phyloP scores from a whole-genome alignment of 2,888 invertebrate genomes.

The Strigamia crassipes region DNA sequence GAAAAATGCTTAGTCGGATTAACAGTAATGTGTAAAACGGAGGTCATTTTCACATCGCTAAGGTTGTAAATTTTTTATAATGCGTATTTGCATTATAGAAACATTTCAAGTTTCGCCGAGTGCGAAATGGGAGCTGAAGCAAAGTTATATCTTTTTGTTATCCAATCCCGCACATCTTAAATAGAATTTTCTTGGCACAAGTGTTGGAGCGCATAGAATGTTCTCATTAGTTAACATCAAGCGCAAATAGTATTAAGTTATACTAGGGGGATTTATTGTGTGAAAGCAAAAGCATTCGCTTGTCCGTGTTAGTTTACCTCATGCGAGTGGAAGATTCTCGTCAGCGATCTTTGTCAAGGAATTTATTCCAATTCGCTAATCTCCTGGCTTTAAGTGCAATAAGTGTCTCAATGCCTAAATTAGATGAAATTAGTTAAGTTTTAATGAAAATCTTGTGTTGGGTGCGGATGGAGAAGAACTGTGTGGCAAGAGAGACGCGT shows the following conservation, averaged over 20 bases:
- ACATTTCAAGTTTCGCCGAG: background rate
- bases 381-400: background rate
- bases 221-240: constrained; percentile 24
- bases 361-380: constrained; percentile 1
- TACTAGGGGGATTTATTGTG: background rate
- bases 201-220: background rate
- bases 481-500: background rate
- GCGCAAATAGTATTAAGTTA: constrained; percentile 1
- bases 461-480: background rate
- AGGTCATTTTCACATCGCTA: background rate
- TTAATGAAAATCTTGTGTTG: constrained; percentile 22
- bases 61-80: constrained; percentile 7
- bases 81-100: background rate
- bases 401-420: background rate
- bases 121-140: background rate
- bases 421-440: constrained; percentile 13
- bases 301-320: background rate
- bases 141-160: constrained; percentile 27
- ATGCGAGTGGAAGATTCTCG: background rate
- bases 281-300: background rate
- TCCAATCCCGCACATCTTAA: constrained; percentile 2
- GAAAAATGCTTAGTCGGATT: background rate
- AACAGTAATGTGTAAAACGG: background rate
- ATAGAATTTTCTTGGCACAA: constrained; percentile 27
- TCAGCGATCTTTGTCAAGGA: background rate